A percentile compares a stretch with the other conserved stretches of the same genome.
These are phyloP conservation scores for Lepidurus packardi DNA, from an alignment of 1,140 invertebrate species.

Conservation along the genomic window DNA sequence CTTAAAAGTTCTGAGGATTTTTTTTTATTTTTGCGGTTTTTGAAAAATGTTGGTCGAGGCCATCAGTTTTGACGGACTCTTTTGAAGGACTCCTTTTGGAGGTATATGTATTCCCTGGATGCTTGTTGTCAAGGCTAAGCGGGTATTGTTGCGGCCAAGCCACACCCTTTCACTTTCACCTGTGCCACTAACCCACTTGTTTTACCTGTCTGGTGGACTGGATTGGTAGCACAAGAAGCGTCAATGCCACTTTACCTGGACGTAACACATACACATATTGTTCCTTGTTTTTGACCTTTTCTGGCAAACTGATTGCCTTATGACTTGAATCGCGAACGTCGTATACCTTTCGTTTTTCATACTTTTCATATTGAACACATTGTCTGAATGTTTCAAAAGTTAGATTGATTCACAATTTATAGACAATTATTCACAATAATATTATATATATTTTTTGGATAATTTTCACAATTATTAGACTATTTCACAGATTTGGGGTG, in stretches of 20 bases:
- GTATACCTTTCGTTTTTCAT: too few relatives aligned
- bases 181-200: constrained; percentile 8
- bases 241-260: neutral
- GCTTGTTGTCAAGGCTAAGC: constrained; percentile 1
- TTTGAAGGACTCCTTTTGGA: neutral
- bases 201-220: constrained; percentile 3
- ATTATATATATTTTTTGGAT: too few relatives aligned
- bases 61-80: neutral
- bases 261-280: neutral
- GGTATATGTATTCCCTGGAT: too few relatives aligned
- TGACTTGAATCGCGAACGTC: too few relatives aligned
- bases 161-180: constrained; percentile 16
- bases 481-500: too few relatives aligned
- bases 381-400: too few relatives aligned
- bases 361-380: too few relatives aligned
- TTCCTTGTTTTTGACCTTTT: too few relatives aligned
- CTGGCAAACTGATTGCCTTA: too few relatives aligned
- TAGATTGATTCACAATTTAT: too few relatives aligned
- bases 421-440: too few relatives aligned
- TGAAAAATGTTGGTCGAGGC: constrained; percentile 10
- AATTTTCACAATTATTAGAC: too few relatives aligned
- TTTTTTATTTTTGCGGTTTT: neutral
- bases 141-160: neutral
- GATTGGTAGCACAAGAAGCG: constrained; percentile 6
- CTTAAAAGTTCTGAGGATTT: neutral